Percentiles rank a stretch among this genome's conserved stretches.
Conservation (phyloP, 2,888 invertebrate species). For the Sphaerophoria rueppellii region DNA sequence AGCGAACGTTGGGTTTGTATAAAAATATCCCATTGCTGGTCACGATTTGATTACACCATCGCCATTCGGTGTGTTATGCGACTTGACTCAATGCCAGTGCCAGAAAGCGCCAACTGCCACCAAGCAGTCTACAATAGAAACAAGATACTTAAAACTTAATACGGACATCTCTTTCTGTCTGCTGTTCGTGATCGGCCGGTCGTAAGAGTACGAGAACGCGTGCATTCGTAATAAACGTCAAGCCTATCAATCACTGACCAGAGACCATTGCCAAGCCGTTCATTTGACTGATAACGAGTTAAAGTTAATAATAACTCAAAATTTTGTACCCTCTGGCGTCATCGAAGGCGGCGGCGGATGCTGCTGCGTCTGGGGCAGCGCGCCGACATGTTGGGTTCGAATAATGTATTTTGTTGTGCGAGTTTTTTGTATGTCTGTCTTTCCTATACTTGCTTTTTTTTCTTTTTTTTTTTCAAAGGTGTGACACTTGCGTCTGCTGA, state of each 20-base stretch:
- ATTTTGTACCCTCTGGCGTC: slow-evolving; percentile 7
- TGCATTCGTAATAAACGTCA: slow-evolving; percentile 57
- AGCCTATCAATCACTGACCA: slow-evolving; percentile 65
- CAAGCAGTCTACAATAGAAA: slow-evolving; percentile 51
- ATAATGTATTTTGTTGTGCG: background rate
- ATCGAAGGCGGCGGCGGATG: background rate
- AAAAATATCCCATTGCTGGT: slow-evolving; percentile 38
- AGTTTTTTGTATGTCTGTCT: background rate
- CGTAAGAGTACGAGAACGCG: slow-evolving; percentile 11
- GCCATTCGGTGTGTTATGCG: slow-evolving; percentile 1
- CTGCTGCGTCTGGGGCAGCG: background rate
- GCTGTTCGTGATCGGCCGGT: background rate
- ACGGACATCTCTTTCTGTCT: background rate
- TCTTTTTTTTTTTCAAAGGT: background rate
- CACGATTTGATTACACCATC: slow-evolving; percentile 60
- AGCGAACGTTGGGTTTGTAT: background rate
- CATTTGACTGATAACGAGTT: slow-evolving; percentile 62
- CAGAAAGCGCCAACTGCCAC: slow-evolving; percentile 39
- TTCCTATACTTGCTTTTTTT: background rate
- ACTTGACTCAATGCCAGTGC: background rate
- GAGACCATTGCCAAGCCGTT: slow-evolving; percentile 40
- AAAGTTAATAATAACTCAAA: slow-evolving; percentile 62
- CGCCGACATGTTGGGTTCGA: too few relatives aligned
- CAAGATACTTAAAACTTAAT: slow-evolving; percentile 39
- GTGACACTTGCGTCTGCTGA: slow-evolving; percentile 2